Base-by-base conservation (phyloP, 2,888 invertebrate species). In the Petrolisthes cinctipes region DNA sequence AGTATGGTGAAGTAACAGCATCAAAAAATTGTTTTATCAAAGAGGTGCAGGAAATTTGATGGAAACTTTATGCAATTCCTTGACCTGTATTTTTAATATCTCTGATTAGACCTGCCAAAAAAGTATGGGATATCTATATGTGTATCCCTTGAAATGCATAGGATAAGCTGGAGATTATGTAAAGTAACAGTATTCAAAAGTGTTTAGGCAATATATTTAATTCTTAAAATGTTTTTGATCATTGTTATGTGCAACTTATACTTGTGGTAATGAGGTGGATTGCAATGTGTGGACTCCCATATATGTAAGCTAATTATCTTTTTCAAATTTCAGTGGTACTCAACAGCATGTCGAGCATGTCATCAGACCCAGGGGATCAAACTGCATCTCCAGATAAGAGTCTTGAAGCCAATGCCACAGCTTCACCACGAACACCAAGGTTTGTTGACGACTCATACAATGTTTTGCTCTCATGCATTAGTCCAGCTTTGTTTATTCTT, bases 341-440 rank as follows among this genome's bases (percentile, higher is more conserved):
- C 37, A 84, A 86, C 5, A 85, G 84, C 23, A 89, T 90, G 87
- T 90, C 90, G 17, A 89, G 89, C 71, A 85, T 89, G 51, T 86
- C 90, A n/a, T 90, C 90, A 5, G 90, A 90, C 14, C 78, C 90
- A n/a, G 78, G 66, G 3, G 88, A 89, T 51, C 78, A 61, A 9
- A 80, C 87, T n/a, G 87, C 81, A 6, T 85, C 89, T 5, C 87
- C 89, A 11, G 89, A 89, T 66, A 89, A 89, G 57, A 87, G 87
- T 51, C 66, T 89, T 11, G 89, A 89, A 57, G 79, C 81, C 5
- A 85, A 87, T 61, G 53, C 75, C n/a, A 80, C 86, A 37, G 85
- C 87, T 61, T 89, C 89, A 5, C 89, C 89, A 6, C 73, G 87
- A 11, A 85, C 82, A 53, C 84, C 82, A 11, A 85, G 87, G 89